phyloP scores from a whole-genome alignment of 1,140 invertebrate genomes.

The Euura saliciscinereae region DNA sequence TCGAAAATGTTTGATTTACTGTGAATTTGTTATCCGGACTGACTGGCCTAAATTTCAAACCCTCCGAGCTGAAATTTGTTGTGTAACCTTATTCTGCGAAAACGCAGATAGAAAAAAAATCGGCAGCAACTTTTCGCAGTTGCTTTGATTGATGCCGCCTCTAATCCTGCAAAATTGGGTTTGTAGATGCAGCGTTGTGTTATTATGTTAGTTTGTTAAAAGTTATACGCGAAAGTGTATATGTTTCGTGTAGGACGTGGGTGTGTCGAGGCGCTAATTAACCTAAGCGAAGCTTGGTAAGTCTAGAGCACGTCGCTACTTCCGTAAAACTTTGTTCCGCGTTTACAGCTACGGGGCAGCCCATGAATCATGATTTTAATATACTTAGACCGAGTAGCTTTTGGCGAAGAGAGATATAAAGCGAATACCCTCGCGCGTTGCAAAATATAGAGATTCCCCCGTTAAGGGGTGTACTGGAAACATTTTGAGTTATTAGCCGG shows the following conservation, averaged over 20 bases:
- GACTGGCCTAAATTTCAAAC: too few relatives aligned
- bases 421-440: neutral
- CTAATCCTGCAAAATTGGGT: too few relatives aligned
- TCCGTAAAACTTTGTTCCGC: neutral
- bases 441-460: neutral
- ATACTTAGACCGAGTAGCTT: neutral
- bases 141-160: too few relatives aligned
- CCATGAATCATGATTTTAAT: constrained; percentile 4
- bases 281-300: neutral
- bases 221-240: too few relatives aligned
- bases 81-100: too few relatives aligned
- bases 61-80: too few relatives aligned
- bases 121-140: too few relatives aligned
- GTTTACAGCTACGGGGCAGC: neutral
- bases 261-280: neutral
- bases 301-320: neutral
- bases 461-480: neutral
- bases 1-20: too few relatives aligned
- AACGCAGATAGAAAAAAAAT: too few relatives aligned
- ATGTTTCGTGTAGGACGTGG: neutral
- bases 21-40: too few relatives aligned
- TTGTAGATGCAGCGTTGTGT: too few relatives aligned
- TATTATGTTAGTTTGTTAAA: too few relatives aligned
- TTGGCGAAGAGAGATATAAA: neutral
- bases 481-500: constrained; percentile 1